Percentiles rank a stretch among this genome's conserved stretches.
Evolutionary conservation across 2,113 vertebrate species (phyloP).

Genomic region (Psilopogon haemacephalus): DNA sequence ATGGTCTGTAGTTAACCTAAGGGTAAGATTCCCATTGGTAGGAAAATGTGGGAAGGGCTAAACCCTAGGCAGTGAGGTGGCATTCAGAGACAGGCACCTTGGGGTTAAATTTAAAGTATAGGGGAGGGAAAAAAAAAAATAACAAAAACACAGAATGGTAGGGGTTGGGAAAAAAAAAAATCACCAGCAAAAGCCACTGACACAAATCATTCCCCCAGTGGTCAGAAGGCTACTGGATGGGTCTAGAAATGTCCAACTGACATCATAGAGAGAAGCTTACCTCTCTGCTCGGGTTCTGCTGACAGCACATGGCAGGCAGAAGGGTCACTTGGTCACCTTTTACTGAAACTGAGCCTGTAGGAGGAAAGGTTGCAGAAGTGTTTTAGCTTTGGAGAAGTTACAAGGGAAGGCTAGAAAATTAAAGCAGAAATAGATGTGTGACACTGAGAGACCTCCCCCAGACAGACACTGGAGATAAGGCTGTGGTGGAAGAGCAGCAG

Average conservation of each 20-base stretch:
- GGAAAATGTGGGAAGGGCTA: too few relatives aligned
- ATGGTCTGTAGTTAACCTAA: too few relatives aligned
- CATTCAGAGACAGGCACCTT: too few relatives aligned
- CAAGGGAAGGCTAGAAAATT: neutral
- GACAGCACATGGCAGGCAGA: neutral
- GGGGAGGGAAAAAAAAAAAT: too few relatives aligned
- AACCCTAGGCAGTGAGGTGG: too few relatives aligned
- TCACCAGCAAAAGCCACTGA: neutral
- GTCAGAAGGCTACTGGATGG: neutral
- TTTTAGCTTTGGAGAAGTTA: neutral
- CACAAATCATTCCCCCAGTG: accelerated
- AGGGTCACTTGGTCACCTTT: neutral
- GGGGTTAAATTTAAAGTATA: too few relatives aligned
- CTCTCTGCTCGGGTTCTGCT: neutral
- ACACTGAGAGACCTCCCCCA: neutral
- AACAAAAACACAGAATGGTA: too few relatives aligned
- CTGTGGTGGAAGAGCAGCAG: constrained; percentile 20
- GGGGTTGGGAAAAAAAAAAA: too few relatives aligned
- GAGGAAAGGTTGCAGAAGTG: neutral
- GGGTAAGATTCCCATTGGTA: too few relatives aligned
- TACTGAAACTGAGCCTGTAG: neutral
- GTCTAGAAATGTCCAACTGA: neutral
- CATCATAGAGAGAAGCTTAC: neutral
- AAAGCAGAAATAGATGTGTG: neutral
- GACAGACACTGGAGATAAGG: neutral